These are phyloP conservation scores for Scarus forsteni DNA, from an alignment of 2,797 vertebrate genomes.

Conservation along the genomic window DNA sequence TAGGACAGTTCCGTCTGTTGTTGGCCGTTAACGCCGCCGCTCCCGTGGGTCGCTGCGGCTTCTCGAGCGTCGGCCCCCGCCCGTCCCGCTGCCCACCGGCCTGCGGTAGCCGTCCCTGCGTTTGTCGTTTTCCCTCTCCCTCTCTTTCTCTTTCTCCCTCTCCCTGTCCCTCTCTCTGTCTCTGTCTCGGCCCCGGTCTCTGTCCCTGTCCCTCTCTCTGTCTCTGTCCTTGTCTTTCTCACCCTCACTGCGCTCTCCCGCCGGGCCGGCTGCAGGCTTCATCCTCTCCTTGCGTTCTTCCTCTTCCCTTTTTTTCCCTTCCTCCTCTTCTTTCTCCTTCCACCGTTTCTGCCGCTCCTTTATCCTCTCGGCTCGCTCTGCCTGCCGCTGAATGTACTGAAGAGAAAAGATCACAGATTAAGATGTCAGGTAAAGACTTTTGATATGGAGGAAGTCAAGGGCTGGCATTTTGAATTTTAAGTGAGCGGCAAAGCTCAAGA, in stretches of 20 bases:
- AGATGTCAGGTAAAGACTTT: not conserved
- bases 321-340: constrained; percentile 86
- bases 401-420: not conserved
- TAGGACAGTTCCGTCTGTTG: constrained; percentile 67
- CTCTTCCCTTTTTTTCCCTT: constrained; percentile 87
- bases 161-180: constrained; percentile 49
- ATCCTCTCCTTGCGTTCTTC: constrained; percentile 84
- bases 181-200: constrained; percentile 75
- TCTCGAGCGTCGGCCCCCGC: constrained; percentile 84
- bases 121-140: constrained; percentile 81
- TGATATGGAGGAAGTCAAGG: not conserved
- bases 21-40: constrained; percentile 81
- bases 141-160: constrained; percentile 81
- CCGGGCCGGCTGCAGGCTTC: constrained; percentile 62
- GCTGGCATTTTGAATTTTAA: not conserved
- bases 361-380: constrained; percentile 85
- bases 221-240: constrained; percentile 80
- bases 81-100: constrained; percentile 73
- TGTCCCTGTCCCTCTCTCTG: constrained; percentile 57
- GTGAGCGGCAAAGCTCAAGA: not conserved
- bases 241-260: constrained; percentile 75
- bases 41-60: constrained; percentile 92
- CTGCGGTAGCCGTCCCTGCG: constrained; percentile 85
- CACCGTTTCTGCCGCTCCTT: constrained; percentile 88
- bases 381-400: constrained; percentile 87